Percentiles rank a stretch among this genome's conserved stretches.
These are phyloP conservation scores for Drosophila koepferae DNA, from an alignment of 2,888 invertebrate genomes.

Conservation along the genomic window DNA sequence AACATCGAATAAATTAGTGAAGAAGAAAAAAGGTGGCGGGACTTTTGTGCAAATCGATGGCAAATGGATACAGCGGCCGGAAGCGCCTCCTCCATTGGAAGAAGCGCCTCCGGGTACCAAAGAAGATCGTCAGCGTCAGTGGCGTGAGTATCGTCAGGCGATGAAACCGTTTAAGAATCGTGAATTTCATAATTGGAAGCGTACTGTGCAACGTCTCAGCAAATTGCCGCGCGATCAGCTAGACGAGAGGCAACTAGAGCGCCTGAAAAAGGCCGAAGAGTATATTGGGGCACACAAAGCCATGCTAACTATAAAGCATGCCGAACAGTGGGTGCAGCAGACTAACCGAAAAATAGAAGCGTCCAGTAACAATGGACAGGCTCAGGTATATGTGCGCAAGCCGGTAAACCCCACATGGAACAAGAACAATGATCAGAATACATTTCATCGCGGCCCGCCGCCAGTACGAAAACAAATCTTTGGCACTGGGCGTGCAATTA, in stretches of 20 bases:
- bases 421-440: conserved; percentile 24
- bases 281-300: conserved; percentile 70
- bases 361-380: conserved; percentile 3
- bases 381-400: conserved; percentile 63
- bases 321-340: conserved; percentile 76
- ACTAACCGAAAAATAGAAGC: conserved; percentile 22
- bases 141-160: conserved; percentile 78
- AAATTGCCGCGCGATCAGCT: conserved; percentile 66
- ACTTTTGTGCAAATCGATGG: conserved; percentile 65
- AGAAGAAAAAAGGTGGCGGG: conserved; percentile 57
- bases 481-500: conserved; percentile 68
- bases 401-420: conserved; percentile 44
- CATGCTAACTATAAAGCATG: conserved; percentile 71
- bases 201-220: conserved; percentile 76
- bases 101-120: conserved; percentile 66
- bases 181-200: conserved; percentile 78
- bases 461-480: conserved; percentile 39
- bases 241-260: conserved; percentile 68
- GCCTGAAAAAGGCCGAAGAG: conserved; percentile 73
- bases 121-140: conserved; percentile 74
- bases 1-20: conserved; percentile 25
- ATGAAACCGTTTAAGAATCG: conserved; percentile 83
- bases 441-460: conserved; percentile 22
- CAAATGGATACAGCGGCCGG: conserved; percentile 69
- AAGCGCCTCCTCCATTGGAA: conserved; percentile 64